Evolutionary conservation across 2,113 vertebrate genomes (phyloP).

Genomic region (Parus major): DNA sequence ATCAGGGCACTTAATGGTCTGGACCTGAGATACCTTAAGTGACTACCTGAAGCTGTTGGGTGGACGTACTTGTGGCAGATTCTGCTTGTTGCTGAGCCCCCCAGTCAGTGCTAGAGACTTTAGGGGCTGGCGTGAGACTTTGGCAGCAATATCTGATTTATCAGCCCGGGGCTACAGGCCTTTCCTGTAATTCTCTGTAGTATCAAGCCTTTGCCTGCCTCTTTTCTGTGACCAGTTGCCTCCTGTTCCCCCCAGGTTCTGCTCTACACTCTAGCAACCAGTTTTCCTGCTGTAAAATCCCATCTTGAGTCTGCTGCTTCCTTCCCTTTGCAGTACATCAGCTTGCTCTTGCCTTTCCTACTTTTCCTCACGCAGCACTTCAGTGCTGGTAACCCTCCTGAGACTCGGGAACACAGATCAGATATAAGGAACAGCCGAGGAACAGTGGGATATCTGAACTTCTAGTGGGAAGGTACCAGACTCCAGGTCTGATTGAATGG

Average conservation of each 20-base stretch:
- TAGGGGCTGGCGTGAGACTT: not conserved
- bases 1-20: not conserved
- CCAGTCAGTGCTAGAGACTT: not conserved
- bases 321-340: not conserved
- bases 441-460: not conserved
- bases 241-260: not conserved
- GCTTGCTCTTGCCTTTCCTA: not conserved
- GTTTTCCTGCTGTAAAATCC: slow-evolving; percentile 1
- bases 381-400: not conserved
- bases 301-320: not conserved
- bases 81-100: not conserved
- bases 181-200: not conserved
- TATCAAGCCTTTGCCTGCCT: not conserved
- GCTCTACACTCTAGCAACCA: not conserved
- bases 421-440: not conserved
- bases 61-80: not conserved
- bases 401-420: not conserved
- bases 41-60: not conserved
- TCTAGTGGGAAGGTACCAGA: not conserved
- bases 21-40: not conserved
- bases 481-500: not conserved
- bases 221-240: not conserved
- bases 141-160: not conserved
- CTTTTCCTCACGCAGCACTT: not conserved
- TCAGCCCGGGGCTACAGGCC: not conserved